Base-by-base conservation (phyloP, 2,797 vertebrate species). In the Neoniphon sammara region DNA sequence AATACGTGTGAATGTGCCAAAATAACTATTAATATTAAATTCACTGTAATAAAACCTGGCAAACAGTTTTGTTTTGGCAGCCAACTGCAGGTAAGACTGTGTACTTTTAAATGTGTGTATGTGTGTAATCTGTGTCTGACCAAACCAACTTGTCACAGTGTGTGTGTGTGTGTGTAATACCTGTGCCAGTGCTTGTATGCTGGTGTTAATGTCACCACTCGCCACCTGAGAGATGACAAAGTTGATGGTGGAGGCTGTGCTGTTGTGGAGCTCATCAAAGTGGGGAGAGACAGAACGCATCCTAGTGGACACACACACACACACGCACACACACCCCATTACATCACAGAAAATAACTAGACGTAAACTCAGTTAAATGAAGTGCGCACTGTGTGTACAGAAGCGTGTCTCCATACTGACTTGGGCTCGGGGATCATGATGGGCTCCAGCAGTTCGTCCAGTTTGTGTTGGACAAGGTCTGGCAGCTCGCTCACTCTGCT, bases 161-260 rank as follows among this genome's bases (percentile, higher is more conserved):
- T 44, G 42, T 44, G n/a, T 42, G n/a, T 44, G 47, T 30, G 44
- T 5, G 14, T n/a, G 30, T 14, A 57, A 5, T 87, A 99, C 97
- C 97, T 99, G 98, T 15, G 97, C 96, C 85, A 99, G 92, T 47
- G 97, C 98, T 89, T 99, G 97, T 80, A 99, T 96, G 83, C 97
- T 99, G n/a, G 97, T 96, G 86, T 95, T 97, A 53, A 99, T 99
- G 90, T 99, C 97, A 7, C 97, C 95, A 66, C 97, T 99, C 53
- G 97, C 97, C 81, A 99, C 97, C 92, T 99, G 98, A 21, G 98
- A 99, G 90, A 99, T 98, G 59, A 99, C 97, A 36, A 98, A 98
- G 91, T 99, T 99, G 91, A 99, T 98, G 66, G 97, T 98, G 91
- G 98, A 99, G 77, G 97, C 95, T 1, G 96, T 98, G 88, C 96